Base-by-base conservation (phyloP, 64 coral and sea anemone genomes). In the Actinia tenebrosa region DNA sequence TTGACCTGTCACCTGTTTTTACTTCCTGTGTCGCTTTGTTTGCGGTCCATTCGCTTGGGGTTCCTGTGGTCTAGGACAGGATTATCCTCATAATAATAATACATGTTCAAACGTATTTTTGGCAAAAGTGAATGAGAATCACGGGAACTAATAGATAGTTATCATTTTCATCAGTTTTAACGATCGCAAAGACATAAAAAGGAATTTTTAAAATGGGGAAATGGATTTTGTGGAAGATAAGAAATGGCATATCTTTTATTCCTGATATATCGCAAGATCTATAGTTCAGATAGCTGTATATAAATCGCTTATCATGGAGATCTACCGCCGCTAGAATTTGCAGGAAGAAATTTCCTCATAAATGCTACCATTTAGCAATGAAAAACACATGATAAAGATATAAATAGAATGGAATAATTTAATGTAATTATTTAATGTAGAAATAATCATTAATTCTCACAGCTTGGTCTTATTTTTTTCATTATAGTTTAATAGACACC, bases 11-110 rank as follows among this genome's bases (percentile, higher is more conserved):
- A 53, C 43, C 44, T 81, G 79, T 81, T 75, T 23, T 50, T 81
- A 81, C 79, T 50, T 79, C 77, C 77, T 79, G 77, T 79, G 27
- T 79, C 20, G 63, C 26, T 53, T 50, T 81, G 79, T 81, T 81
- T 53, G 79, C 79, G 79, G 44, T 81, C 79, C 79, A 81, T 50
- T 81, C 22, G 79, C 44, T 81, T 53, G 79, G 79, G 79, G 10
- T 81, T 50, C 79, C 79, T 81, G 79, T 81, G 79, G 79, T 81
- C 27, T 50, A 15, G 5, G 1, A 14, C 11, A 15, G 69, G 69
- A 75, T 42, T 75, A 27, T 37, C 69, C 69, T 30, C 4, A 13
- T 43, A 43, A 15, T 0, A 0, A 11, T 30, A 2, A 10, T 20
- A 10, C 10, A 27, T 72, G 25, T 42, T 42, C 16, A 13, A 30